phyloP scores from a whole-genome alignment of 2,888 invertebrate genomes.

The Megastigmus dorsalis region DNA sequence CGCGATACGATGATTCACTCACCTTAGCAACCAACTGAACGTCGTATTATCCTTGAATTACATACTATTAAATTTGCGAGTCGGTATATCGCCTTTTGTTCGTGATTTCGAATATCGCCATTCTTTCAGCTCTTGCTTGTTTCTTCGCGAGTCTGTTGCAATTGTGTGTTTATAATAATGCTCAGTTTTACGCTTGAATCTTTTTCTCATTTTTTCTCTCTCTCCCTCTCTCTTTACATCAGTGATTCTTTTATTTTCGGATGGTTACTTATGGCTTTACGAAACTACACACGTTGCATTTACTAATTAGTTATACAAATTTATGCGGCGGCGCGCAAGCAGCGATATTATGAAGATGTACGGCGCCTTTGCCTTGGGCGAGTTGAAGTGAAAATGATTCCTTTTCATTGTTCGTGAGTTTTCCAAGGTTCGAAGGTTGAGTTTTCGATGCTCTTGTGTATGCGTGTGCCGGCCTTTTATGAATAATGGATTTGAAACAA shows the following conservation, averaged over 20 bases:
- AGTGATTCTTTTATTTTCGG: conserved; percentile 36
- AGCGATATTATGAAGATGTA: conserved; percentile 47
- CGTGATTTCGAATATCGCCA: conserved; percentile 32
- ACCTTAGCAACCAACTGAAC: conserved; percentile 1
- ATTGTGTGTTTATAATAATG: conserved; percentile 20
- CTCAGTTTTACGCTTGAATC: conserved; percentile 31
- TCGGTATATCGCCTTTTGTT: conserved; percentile 38
- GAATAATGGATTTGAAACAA: conserved; percentile 34
- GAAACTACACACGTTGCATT: conserved; percentile 38
- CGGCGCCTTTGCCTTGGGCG: conserved; percentile 18
- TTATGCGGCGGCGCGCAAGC: conserved; percentile 46
- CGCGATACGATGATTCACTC: conserved; percentile 14
- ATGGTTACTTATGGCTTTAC: conserved; percentile 35
- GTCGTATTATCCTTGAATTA: conserved; percentile 39
- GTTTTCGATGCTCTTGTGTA: conserved; percentile 1
- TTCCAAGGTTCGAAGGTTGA: conserved; percentile 33
- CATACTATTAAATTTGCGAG: conserved; percentile 32
- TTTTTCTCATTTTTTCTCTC: conserved; percentile 26
- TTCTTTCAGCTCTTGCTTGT: conserved; percentile 12
- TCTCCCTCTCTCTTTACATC: conserved; percentile 20
- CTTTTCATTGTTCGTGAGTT: conserved; percentile 45
- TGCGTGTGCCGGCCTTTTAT: too few relatives aligned
- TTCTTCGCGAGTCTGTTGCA: conserved; percentile 18
- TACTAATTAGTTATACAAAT: conserved; percentile 51
- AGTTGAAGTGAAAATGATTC: conserved; percentile 44